These are phyloP conservation scores for Astur gentilis DNA, from an alignment of 2,113 vertebrate genomes.

Conservation along the genomic window DNA sequence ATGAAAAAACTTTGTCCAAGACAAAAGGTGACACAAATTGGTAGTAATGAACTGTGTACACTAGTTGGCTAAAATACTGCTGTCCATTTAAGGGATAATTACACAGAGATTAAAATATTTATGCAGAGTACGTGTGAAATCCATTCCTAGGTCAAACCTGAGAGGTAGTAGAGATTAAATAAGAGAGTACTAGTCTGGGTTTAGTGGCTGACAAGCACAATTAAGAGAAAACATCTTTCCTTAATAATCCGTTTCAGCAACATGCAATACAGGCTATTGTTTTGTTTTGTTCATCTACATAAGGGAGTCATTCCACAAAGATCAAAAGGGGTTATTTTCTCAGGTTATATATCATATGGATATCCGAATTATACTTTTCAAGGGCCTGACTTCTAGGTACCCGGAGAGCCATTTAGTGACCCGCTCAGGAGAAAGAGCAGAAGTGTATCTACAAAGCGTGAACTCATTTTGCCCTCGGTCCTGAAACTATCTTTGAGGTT, in stretches of 20 bases:
- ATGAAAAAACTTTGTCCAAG: background rate
- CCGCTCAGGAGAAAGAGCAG: background rate
- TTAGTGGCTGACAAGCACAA: background rate
- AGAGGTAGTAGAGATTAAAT: background rate
- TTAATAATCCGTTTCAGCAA: background rate
- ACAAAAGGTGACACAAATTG: background rate
- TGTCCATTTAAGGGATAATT: background rate
- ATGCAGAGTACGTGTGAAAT: background rate
- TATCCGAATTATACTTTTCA: background rate
- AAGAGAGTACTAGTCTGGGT: background rate
- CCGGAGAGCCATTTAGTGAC: background rate
- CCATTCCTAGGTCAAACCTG: background rate
- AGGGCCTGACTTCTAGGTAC: background rate
- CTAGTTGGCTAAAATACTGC: background rate
- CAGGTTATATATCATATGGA: background rate
- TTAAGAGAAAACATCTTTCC: background rate
- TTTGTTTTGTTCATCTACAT: background rate
- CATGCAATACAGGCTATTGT: background rate
- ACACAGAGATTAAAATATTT: background rate
- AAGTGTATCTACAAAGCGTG: background rate
- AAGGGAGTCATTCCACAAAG: background rate
- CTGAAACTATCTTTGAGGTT: background rate
- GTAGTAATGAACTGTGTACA: background rate
- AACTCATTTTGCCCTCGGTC: background rate
- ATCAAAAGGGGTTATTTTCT: background rate